A percentile compares a stretch with the other conserved stretches of the same genome.
Evolutionary conservation across 1,140 invertebrate genomes (phyloP).

Genomic region (Cheumatopsyche charites): DNA sequence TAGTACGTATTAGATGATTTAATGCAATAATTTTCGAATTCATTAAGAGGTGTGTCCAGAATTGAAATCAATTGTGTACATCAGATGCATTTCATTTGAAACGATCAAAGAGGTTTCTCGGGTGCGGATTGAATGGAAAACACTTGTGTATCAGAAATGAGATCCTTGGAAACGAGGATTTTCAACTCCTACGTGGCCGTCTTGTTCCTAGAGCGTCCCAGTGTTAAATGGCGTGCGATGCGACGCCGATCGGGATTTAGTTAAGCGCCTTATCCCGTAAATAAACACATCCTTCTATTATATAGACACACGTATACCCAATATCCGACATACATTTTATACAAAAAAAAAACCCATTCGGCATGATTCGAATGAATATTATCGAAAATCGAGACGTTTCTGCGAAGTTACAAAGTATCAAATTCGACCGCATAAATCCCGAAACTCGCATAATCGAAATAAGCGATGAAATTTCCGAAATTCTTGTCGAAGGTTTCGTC

Average conservation of each 20-base stretch:
- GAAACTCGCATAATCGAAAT: no score
- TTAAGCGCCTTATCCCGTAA: slow-evolving; percentile 8
- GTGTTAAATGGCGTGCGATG: slow-evolving; percentile 11
- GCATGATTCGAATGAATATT: no score
- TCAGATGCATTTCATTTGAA: background rate
- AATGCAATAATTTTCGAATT: no score
- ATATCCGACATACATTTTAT: no score
- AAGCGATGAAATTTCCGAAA: no score
- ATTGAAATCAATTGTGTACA: background rate
- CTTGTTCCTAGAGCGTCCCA: background rate
- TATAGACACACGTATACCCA: background rate
- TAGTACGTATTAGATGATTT: no score
- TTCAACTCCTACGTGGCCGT: background rate
- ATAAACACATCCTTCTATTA: slow-evolving; percentile 1
- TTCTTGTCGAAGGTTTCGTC: no score
- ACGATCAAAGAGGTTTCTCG: background rate
- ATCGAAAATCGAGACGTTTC: no score
- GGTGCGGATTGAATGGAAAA: background rate
- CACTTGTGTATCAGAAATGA: background rate
- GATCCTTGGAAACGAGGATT: background rate
- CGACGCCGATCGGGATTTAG: background rate
- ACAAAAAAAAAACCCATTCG: no score
- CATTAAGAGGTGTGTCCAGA: no score
- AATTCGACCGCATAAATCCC: no score
- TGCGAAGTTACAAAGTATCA: no score